phyloP scores from a whole-genome alignment of 2,797 vertebrate species.

The Bradypus variegatus region DNA sequence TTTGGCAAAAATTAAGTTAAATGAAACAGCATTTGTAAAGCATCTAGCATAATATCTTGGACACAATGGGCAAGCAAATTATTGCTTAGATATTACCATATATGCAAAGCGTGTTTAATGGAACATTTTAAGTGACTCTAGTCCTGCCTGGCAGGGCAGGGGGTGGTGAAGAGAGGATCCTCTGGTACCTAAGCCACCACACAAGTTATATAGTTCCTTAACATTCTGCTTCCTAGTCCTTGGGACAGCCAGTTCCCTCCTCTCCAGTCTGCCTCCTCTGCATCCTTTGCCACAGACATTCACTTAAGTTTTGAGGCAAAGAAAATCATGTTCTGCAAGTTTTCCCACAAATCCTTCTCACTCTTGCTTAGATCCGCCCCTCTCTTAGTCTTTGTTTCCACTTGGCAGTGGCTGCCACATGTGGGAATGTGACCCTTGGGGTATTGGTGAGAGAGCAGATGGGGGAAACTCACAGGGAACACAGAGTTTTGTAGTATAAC shows the following conservation, averaged over 20 bases:
- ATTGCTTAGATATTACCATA: neutral
- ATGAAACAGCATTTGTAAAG: neutral
- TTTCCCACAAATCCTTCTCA: neutral
- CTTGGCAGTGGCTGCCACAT: no score
- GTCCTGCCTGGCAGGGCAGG: neutral
- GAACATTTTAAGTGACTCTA: neutral
- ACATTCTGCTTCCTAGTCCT: fast-evolving
- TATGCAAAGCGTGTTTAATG: neutral
- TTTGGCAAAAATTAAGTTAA: neutral
- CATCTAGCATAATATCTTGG: neutral
- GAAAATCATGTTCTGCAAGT: neutral
- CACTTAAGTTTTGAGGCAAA: neutral
- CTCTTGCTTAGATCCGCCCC: neutral
- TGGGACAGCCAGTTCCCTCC: neutral
- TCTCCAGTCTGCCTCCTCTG: neutral
- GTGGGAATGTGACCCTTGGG: neutral
- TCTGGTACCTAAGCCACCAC: neutral
- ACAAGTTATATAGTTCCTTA: neutral
- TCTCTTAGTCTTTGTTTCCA: neutral
- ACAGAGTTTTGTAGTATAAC: neutral
- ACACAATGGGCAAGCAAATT: neutral
- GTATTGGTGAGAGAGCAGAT: neutral
- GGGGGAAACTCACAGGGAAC: neutral
- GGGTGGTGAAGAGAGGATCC: neutral
- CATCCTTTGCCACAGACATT: neutral